phyloP scores from a whole-genome alignment of 2,797 vertebrate genomes.

The Chelmon rostratus region DNA sequence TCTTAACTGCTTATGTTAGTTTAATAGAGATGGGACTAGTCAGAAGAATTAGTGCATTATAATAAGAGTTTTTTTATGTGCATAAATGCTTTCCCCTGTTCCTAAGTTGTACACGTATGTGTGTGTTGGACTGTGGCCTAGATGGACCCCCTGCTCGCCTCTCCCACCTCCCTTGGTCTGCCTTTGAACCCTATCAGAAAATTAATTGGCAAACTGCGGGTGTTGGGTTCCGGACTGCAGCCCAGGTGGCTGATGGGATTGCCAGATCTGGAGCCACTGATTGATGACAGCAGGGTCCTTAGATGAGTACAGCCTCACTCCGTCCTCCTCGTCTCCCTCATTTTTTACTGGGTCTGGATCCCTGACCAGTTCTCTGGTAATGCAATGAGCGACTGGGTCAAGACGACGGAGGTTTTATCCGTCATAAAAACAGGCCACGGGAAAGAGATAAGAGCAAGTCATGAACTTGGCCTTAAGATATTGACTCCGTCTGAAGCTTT shows the following conservation, averaged over 20 bases:
- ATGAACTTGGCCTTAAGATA: slow-evolving; percentile 53
- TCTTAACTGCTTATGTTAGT: slow-evolving; percentile 40
- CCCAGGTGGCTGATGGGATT: slow-evolving; percentile 87
- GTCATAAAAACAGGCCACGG: slow-evolving; percentile 55
- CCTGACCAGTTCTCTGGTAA: slow-evolving; percentile 70
- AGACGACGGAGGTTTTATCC: slow-evolving; percentile 61
- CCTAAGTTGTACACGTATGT: slow-evolving; percentile 17
- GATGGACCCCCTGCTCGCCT: slow-evolving; percentile 46
- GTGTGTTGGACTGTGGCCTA: slow-evolving; percentile 41
- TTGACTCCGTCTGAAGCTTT: slow-evolving; percentile 48
- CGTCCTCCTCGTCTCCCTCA: not conserved
- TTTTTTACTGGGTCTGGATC: slow-evolving; percentile 57
- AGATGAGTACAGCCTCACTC: slow-evolving; percentile 67
- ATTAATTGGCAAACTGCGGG: slow-evolving; percentile 80
- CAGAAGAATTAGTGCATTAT: slow-evolving; percentile 5
- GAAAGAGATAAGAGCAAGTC: slow-evolving; percentile 66
- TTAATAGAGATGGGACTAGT: slow-evolving; percentile 14
- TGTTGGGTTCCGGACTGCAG: slow-evolving; percentile 69
- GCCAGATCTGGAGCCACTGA: slow-evolving; percentile 83
- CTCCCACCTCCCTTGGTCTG: slow-evolving; percentile 62
- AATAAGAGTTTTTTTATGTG: slow-evolving; percentile 8
- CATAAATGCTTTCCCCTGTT: not conserved
- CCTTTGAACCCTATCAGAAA: slow-evolving; percentile 79
- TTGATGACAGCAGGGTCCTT: slow-evolving; percentile 82
- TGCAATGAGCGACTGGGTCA: slow-evolving; percentile 71